Evolutionary conservation across 2,797 vertebrate species (phyloP).

Genomic region (Malurus splendens): DNA sequence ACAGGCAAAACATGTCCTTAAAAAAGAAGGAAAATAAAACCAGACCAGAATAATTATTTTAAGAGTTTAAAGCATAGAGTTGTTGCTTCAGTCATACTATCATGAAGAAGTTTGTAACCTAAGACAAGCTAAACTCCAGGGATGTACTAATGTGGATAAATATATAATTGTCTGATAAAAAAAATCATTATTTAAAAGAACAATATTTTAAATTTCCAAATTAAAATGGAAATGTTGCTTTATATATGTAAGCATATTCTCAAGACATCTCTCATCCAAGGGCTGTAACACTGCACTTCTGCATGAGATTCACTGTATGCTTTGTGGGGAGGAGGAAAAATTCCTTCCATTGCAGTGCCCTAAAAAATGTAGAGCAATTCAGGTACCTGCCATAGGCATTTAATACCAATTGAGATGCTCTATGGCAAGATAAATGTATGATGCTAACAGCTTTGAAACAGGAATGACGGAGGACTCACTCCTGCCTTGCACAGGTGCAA

Average conservation of each 20-base stretch:
- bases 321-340: fast-evolving
- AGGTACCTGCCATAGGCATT: neutral
- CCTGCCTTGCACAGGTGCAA: neutral
- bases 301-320: neutral
- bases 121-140: neutral
- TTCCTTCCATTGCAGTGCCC: neutral
- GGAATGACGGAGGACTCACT: neutral
- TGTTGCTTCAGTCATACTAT: neutral
- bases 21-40: neutral
- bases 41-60: neutral
- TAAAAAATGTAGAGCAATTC: neutral
- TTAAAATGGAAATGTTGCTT: neutral
- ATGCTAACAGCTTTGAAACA: neutral
- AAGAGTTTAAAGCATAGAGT: neutral
- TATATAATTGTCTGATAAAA: neutral
- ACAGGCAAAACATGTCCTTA: neutral
- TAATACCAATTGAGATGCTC: neutral
- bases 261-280: neutral
- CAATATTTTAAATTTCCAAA: neutral
- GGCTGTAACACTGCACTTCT: fast-evolving
- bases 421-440: neutral
- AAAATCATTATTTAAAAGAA: neutral
- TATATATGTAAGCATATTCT: neutral
- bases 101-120: neutral
- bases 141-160: neutral